Evolutionary conservation across 2,113 vertebrate genomes (phyloP), one percentile per base, ranked within the genome.

Genomic region (Cololabis saira): DNA sequence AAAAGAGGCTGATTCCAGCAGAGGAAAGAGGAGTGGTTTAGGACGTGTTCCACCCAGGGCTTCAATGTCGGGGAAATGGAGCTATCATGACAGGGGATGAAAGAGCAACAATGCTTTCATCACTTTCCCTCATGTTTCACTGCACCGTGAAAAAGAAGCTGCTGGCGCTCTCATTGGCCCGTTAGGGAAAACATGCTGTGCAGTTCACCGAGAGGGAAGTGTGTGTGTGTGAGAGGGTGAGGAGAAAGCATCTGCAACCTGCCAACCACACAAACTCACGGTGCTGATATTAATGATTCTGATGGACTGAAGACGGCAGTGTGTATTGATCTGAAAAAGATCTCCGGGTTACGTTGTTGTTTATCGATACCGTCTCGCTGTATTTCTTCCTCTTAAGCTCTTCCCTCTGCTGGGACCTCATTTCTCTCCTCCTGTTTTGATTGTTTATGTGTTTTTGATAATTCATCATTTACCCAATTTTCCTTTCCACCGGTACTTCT

Each of bases 51-150:
- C 84, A 81, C 78, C 48, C 30, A 76, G 74, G 71, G 85, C 76
- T 65, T 83, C 80, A 60, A 74, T 74, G 53, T 65, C 15, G 71
- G 50, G 76, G 79, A 81, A 78, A 77, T 75, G 74, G 74, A 87
- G 75, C 72, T 58, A 80, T 89, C 80, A 80, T 73, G 81, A 84
- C 78, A 67, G 69, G 56, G 72, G 84, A 81, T 86, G 76, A 87
- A 87, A 87, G 80, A 81, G 83, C 81, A 84, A 89, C 82, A 81
- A 81, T 74, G 75, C 71, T 87, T 87, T 87, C 80, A 83, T 85
- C 88, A 63, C 81, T 82, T 79, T 76, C 67, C 75, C 65, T 74
- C 76, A 63, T 82, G 79, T 88, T 84, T 71, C 71, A 59, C 77
- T 65, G 77, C 70, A 67, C 47, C 52, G 59, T 65, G 64, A 78